Evolutionary conservation across 2,888 invertebrate species (phyloP).

Genomic region (Acronicta leporina): DNA sequence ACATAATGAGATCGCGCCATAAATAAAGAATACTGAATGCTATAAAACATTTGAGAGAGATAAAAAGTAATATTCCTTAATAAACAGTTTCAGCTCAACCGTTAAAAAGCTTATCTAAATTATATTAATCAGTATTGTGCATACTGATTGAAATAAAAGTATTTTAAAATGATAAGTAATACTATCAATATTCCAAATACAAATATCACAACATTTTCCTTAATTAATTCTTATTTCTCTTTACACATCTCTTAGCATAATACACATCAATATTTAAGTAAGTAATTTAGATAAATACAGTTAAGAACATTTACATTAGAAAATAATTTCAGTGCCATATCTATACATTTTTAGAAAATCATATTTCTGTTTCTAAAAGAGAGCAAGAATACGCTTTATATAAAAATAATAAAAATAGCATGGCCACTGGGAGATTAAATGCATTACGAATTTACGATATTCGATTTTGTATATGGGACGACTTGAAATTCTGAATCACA

Average conservation of each 20-base stretch:
- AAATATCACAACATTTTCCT: conserved; percentile 89
- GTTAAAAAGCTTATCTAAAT: background rate
- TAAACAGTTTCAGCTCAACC: background rate
- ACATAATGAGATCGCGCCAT: conserved; percentile 69
- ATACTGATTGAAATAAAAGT: conserved; percentile 39
- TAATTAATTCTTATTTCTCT: conserved; percentile 80
- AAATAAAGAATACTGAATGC: conserved; percentile 28
- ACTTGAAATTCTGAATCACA: conserved; percentile 28
- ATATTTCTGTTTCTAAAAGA: conserved; percentile 60
- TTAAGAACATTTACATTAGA: conserved; percentile 75
- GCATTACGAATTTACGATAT: conserved; percentile 59
- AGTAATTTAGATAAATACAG: conserved; percentile 76
- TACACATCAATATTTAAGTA: conserved; percentile 84
- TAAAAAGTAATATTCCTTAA: conserved; percentile 15
- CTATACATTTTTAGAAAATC: conserved; percentile 45
- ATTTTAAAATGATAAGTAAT: conserved; percentile 54
- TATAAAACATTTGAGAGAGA: conserved; percentile 10
- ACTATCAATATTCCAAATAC: conserved; percentile 88
- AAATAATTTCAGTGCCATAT: conserved; percentile 59
- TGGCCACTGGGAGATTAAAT: conserved; percentile 85
- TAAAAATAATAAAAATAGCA: conserved; percentile 75
- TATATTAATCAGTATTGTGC: background rate
- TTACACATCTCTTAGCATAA: conserved; percentile 83
- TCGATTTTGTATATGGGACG: conserved; percentile 37
- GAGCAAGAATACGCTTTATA: conserved; percentile 68